phyloP scores from a whole-genome alignment of 2,888 invertebrate species.

The Drosophila conformis region DNA sequence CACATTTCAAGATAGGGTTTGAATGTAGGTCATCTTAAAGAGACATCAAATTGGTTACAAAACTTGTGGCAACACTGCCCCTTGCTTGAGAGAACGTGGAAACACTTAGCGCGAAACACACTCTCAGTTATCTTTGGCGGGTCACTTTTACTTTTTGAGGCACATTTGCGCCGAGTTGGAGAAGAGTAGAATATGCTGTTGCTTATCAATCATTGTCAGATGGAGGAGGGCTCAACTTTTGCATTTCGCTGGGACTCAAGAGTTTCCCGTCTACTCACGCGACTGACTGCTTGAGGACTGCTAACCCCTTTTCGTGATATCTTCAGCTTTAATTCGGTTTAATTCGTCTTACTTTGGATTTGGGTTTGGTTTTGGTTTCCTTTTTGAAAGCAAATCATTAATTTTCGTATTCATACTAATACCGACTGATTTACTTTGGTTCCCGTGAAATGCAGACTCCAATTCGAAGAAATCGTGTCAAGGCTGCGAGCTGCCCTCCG shows the following conservation, averaged over 20 bases:
- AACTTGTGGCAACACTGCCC: slow-evolving; percentile 13
- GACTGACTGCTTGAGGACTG: slow-evolving; percentile 11
- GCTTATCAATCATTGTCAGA: slow-evolving; percentile 83
- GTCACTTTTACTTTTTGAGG: slow-evolving; percentile 77
- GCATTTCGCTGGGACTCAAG: slow-evolving; percentile 55
- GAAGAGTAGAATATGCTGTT: slow-evolving; percentile 73
- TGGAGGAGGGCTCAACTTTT: slow-evolving; percentile 62
- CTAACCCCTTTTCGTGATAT: slow-evolving; percentile 44
- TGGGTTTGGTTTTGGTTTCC: slow-evolving; percentile 29
- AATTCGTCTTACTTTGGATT: slow-evolving; percentile 2
- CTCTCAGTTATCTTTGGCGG: slow-evolving; percentile 51
- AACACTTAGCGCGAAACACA: slow-evolving; percentile 11
- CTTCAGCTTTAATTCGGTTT: slow-evolving; percentile 31
- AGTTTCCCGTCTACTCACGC: slow-evolving; percentile 47
- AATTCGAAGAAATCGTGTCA: slow-evolving; percentile 90
- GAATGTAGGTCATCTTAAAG: slow-evolving; percentile 44
- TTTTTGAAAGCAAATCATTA: slow-evolving; percentile 67
- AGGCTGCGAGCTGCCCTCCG: slow-evolving; percentile 91
- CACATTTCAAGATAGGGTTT: neutral
- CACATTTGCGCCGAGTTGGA: slow-evolving; percentile 58
- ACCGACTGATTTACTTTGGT: slow-evolving; percentile 57
- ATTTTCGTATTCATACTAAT: slow-evolving; percentile 54
- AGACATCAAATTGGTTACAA: slow-evolving; percentile 25
- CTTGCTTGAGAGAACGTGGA: slow-evolving; percentile 29
- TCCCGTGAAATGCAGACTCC: slow-evolving; percentile 83